These are phyloP conservation scores for Megalurothrips usitatus DNA, from an alignment of 2,888 invertebrate genomes.

Conservation along the genomic window DNA sequence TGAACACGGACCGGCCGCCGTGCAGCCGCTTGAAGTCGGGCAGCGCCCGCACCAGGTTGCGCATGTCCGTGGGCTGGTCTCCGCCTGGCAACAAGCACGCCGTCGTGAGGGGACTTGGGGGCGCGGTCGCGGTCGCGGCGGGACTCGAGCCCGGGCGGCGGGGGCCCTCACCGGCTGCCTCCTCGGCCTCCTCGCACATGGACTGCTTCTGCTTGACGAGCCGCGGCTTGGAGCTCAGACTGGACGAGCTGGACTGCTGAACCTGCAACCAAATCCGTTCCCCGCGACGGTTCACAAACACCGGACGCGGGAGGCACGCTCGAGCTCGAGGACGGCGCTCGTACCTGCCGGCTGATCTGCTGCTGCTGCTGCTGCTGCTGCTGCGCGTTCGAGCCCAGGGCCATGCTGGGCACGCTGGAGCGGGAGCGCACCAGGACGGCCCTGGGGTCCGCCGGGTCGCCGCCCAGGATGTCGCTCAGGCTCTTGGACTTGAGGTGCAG, in stretches of 20 bases:
- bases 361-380: conserved; percentile 33
- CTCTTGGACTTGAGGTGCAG: conserved; percentile 73
- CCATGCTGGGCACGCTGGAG: conserved; percentile 69
- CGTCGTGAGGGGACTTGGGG: no score
- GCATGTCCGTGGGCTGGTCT: conserved; percentile 66
- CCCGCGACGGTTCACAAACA: no score
- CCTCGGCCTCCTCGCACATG: conserved; percentile 57
- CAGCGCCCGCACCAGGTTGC: conserved; percentile 58
- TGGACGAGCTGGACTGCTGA: conserved; percentile 19
- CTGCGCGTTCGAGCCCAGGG: conserved; percentile 40
- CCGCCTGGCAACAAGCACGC: conserved; percentile 42
- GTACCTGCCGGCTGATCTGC: neutral
- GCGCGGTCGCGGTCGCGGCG: no score
- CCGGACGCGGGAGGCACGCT: no score
- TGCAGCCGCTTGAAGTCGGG: conserved; percentile 55
- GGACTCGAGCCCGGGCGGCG: neutral
- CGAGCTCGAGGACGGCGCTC: neutral
- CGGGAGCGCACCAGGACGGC: conserved; percentile 67
- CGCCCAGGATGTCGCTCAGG: conserved; percentile 70
- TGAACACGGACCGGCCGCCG: conserved; percentile 54
- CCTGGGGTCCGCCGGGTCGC: conserved; percentile 43
- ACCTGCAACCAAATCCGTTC: no score
- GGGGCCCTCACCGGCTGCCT: conserved; percentile 36
- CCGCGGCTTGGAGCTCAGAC: conserved; percentile 54
- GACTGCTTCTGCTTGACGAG: conserved; percentile 84